Percentiles rank a stretch among this genome's conserved stretches.
Evolutionary conservation across 2,797 vertebrate genomes (phyloP).

Genomic region (Lepidocolaptes lacrymiger): DNA sequence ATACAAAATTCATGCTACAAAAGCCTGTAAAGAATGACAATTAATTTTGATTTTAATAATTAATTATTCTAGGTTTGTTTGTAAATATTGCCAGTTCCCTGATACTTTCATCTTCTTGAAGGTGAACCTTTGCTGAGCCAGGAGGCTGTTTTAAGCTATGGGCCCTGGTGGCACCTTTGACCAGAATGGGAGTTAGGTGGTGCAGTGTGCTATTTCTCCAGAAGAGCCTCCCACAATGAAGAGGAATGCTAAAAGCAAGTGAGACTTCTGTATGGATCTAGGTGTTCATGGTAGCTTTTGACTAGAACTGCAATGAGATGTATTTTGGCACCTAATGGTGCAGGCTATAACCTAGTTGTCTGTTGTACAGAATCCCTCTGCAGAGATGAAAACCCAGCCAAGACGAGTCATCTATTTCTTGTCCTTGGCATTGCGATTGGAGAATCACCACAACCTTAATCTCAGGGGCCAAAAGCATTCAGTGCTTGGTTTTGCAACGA

Average conservation of each 20-base stretch:
- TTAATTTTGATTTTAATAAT: background rate
- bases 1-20: background rate
- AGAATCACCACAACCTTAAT: background rate
- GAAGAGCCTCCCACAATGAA: background rate
- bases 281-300: background rate
- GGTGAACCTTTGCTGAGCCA: background rate
- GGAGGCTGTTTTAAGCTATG: background rate
- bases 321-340: accelerated
- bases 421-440: background rate
- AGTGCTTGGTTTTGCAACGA: background rate
- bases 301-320: background rate
- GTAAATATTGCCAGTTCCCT: background rate
- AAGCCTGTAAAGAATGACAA: background rate
- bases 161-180: background rate
- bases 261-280: background rate
- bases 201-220: background rate
- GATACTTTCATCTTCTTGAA: background rate
- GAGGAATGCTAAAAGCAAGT: background rate
- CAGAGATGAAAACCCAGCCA: background rate
- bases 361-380: background rate
- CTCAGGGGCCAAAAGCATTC: background rate
- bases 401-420: background rate
- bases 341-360: background rate
- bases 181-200: accelerated
- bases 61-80: background rate